Evolutionary conservation across 1,140 invertebrate species (phyloP).

Genomic region (Drosophila punjabiensis): DNA sequence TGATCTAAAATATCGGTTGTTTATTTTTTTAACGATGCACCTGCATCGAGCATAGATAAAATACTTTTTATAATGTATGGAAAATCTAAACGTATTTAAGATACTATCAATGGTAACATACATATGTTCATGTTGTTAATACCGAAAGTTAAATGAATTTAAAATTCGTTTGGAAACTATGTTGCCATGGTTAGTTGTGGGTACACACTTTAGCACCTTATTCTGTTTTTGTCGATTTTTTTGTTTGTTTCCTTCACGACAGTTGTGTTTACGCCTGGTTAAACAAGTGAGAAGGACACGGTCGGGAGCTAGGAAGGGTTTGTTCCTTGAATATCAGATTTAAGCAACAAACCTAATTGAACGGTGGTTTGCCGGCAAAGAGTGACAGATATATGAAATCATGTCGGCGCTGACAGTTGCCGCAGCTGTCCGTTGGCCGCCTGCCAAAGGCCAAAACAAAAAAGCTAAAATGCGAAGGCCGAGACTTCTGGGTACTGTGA

Average conservation of each 20-base stretch:
- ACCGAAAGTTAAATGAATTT: neutral
- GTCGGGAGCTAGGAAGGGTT: neutral
- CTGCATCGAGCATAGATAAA: too few species aligned
- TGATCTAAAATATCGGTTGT: too few species aligned
- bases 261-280: neutral
- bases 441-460: conserved; percentile 50
- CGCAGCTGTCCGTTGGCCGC: conserved; percentile 59
- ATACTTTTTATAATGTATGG: too few species aligned
- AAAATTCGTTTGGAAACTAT: neutral
- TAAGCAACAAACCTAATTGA: conserved; percentile 6
- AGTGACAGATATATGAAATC: conserved; percentile 44
- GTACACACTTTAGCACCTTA: too few species aligned
- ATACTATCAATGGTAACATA: too few species aligned
- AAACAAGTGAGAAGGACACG: neutral
- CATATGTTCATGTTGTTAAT: neutral
- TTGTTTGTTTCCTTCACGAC: neutral
- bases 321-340: neutral
- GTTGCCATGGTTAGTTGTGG: neutral
- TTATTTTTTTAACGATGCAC: too few species aligned
- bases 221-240: neutral
- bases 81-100: too few species aligned
- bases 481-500: neutral
- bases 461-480: conserved; percentile 5
- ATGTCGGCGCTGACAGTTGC: conserved; percentile 65
- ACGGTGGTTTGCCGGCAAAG: neutral